phyloP scores from a whole-genome alignment of 1,140 invertebrate genomes.

The Spodoptera litura region DNA sequence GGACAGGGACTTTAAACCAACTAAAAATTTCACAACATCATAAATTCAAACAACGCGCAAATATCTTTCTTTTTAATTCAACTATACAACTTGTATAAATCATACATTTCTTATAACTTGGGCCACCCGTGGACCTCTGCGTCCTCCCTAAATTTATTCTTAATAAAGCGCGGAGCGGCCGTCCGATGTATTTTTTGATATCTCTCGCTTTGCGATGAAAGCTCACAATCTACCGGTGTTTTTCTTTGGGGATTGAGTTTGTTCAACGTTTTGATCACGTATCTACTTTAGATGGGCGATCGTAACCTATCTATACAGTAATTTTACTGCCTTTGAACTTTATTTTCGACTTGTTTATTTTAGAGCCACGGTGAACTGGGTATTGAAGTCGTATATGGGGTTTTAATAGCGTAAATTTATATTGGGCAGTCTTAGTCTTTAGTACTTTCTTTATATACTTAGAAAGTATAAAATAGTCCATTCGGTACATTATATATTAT shows the following conservation, averaged over 20 bases:
- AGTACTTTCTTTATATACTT: background rate
- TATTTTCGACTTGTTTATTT: constrained; percentile 33
- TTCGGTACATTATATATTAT: too few species aligned
- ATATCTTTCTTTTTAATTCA: background rate
- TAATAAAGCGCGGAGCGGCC: constrained; percentile 81
- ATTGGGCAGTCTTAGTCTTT: background rate
- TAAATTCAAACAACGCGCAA: too few species aligned
- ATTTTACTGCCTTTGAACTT: constrained; percentile 32
- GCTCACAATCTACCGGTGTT: constrained; percentile 60
- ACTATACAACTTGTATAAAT: background rate
- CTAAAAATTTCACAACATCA: too few species aligned
- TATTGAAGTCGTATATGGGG: background rate
- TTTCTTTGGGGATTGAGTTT: constrained; percentile 58
- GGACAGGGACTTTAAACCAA: too few species aligned
- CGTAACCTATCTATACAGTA: constrained; percentile 20
- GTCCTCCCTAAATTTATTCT: constrained; percentile 82
- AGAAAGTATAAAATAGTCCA: too few species aligned
- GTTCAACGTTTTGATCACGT: constrained; percentile 49
- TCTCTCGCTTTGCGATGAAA: constrained; percentile 76
- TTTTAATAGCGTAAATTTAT: background rate
- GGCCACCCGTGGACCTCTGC: constrained; percentile 43
- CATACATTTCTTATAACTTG: constrained; percentile 35
- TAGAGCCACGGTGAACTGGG: background rate
- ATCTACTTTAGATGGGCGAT: constrained; percentile 38
- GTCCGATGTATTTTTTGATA: constrained; percentile 82